These are phyloP conservation scores for Gastrophysa polygoni DNA, from an alignment of 2,888 invertebrate species.

Conservation along the genomic window DNA sequence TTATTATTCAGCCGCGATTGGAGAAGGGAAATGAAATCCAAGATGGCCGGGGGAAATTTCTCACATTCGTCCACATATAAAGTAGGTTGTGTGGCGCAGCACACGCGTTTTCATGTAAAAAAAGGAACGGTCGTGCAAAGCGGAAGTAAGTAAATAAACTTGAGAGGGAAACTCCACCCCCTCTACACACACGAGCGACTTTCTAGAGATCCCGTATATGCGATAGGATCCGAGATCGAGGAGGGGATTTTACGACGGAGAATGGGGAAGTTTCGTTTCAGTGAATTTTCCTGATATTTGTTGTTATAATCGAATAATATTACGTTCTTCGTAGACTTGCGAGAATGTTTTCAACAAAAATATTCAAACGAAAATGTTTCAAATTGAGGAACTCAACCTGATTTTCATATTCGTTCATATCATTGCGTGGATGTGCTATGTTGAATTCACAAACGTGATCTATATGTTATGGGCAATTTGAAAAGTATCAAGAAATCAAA, in stretches of 20 bases:
- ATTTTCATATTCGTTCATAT: too few species aligned
- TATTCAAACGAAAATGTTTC: too few species aligned
- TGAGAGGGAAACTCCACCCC: not conserved
- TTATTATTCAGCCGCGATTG: conserved; percentile 42
- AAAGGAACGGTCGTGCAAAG: not conserved
- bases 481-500: too few species aligned
- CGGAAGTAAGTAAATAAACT: conserved; percentile 1
- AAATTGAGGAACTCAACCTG: too few species aligned
- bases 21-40: conserved; percentile 38
- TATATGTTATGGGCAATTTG: too few species aligned
- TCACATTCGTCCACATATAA: conserved; percentile 42
- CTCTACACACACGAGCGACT: not conserved
- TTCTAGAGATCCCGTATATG: not conserved
- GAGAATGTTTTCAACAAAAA: too few species aligned
- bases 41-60: conserved; percentile 39
- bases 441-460: too few species aligned
- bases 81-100: conserved; percentile 38
- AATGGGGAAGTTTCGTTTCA: not conserved
- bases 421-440: too few species aligned
- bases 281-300: too few species aligned
- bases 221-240: not conserved
- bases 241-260: not conserved
- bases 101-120: conserved; percentile 37
- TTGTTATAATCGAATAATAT: too few species aligned
- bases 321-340: too few species aligned